These are phyloP conservation scores for Ceratosolen solmsi DNA, from an alignment of 1,140 invertebrate species.

Conservation along the genomic window DNA sequence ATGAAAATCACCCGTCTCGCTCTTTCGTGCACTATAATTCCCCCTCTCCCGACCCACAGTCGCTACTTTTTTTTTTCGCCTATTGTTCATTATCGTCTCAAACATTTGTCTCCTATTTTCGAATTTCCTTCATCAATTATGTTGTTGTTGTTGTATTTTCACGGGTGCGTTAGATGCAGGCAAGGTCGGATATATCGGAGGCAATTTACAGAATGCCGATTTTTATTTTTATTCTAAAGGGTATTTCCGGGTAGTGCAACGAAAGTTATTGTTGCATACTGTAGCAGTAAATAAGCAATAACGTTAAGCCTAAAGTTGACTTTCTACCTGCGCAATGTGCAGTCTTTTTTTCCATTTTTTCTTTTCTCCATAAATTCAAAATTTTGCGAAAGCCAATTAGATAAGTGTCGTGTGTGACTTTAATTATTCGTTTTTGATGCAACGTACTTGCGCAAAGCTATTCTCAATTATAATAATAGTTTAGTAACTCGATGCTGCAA, in stretches of 20 bases:
- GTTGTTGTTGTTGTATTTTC: conserved; percentile 35
- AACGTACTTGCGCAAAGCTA: neutral
- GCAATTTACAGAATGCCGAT: conserved; percentile 58
- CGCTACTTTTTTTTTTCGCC: neutral
- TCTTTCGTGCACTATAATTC: conserved; percentile 34
- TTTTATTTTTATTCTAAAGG: too few relatives aligned
- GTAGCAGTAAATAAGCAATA: neutral
- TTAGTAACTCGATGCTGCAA: too few relatives aligned
- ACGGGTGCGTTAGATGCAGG: conserved; percentile 62
- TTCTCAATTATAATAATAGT: neutral
- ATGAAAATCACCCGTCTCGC: conserved; percentile 54
- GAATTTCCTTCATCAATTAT: conserved; percentile 45
- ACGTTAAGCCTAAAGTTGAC: neutral
- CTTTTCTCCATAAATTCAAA: too few relatives aligned
- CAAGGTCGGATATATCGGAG: conserved; percentile 59
- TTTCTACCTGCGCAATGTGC: neutral
- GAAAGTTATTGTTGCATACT: neutral
- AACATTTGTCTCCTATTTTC: neutral
- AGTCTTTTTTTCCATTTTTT: conserved; percentile 36
- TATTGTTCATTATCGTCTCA: neutral
- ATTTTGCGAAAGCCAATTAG: neutral
- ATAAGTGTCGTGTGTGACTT: too few relatives aligned
- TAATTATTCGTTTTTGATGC: too few relatives aligned
- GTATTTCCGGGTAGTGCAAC: too few relatives aligned
- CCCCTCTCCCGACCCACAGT: neutral